phyloP scores from a whole-genome alignment of 2,113 vertebrate genomes.

The Amphiprion ocellaris region DNA sequence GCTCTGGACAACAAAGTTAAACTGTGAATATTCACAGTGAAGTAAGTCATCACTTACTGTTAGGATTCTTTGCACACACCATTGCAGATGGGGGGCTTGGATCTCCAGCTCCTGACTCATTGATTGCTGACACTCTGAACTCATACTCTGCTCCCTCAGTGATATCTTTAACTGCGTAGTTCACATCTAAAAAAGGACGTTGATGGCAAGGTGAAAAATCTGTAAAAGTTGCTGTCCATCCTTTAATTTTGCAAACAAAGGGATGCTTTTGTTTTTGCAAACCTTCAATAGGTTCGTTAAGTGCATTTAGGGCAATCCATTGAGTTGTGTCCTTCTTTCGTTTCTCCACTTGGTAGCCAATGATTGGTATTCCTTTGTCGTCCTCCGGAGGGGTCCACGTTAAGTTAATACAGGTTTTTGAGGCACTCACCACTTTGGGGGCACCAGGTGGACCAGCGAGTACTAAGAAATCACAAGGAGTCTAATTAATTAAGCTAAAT shows the following conservation, averaged over 20 bases:
- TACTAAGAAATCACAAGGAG: slow-evolving; percentile 71
- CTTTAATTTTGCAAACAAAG: neutral
- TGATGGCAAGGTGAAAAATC: neutral
- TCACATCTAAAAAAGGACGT: slow-evolving; percentile 78
- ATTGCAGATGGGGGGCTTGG: slow-evolving; percentile 85
- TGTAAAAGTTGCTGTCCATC: neutral
- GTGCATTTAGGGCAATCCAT: slow-evolving; percentile 86
- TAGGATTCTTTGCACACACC: slow-evolving; percentile 86
- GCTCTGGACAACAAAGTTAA: neutral
- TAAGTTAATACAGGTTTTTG: slow-evolving; percentile 84
- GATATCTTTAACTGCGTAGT: slow-evolving; percentile 83
- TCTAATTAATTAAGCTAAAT: slow-evolving; percentile 13
- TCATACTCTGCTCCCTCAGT: slow-evolving; percentile 89
- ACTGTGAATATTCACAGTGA: neutral
- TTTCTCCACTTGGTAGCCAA: slow-evolving; percentile 90
- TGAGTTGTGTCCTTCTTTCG: slow-evolving; percentile 86
- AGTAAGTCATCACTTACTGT: slow-evolving; percentile 83
- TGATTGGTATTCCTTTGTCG: slow-evolving; percentile 79
- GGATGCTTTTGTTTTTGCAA: slow-evolving; percentile 8
- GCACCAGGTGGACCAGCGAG: slow-evolving; percentile 85
- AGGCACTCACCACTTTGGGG: slow-evolving; percentile 84
- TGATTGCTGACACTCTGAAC: slow-evolving; percentile 90
- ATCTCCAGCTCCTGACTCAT: slow-evolving; percentile 87
- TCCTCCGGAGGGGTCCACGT: slow-evolving; percentile 86
- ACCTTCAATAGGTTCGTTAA: slow-evolving; percentile 85